These are phyloP conservation scores for Drosophila sp. DNA, from an alignment of 1,140 invertebrate species.

Conservation along the genomic window DNA sequence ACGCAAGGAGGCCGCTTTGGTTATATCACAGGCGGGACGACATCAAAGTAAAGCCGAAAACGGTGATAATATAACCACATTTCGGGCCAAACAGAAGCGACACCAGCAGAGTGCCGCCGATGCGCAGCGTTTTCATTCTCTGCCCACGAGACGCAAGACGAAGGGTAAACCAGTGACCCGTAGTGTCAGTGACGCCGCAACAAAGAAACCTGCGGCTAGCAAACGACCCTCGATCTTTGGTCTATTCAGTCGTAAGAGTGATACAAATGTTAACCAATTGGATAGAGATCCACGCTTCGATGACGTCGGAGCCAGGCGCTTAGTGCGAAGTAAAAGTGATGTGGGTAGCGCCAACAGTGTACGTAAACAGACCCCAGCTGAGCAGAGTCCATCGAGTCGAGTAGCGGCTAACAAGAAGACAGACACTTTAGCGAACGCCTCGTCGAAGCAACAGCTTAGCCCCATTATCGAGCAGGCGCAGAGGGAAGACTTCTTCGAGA, in stretches of 20 bases:
- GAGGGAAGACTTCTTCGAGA: constrained; percentile 87
- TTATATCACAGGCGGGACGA: constrained; percentile 76
- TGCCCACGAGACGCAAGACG: constrained; percentile 71
- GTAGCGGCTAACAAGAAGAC: constrained; percentile 18
- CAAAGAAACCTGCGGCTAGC: constrained; percentile 69
- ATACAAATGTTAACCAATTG: constrained; percentile 66
- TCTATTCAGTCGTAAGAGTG: constrained; percentile 84
- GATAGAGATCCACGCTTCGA: constrained; percentile 72
- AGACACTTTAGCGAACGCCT: constrained; percentile 50
- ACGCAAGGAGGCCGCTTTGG: constrained; percentile 79
- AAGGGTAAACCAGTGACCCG: constrained; percentile 75
- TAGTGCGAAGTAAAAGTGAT: constrained; percentile 87
- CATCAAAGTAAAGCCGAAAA: constrained; percentile 81
- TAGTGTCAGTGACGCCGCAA: constrained; percentile 84
- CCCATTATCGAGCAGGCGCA: constrained; percentile 89
- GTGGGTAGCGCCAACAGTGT: constrained; percentile 83
- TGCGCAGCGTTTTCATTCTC: constrained; percentile 71
- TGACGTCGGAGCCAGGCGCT: constrained; percentile 70
- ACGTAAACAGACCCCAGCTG: constrained; percentile 28
- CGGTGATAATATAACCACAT: constrained; percentile 75
- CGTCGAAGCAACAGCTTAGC: constrained; percentile 86
- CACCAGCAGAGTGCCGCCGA: constrained; percentile 30
- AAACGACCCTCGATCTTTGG: constrained; percentile 85
- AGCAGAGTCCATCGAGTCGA: constrained; percentile 5
- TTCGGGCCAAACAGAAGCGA: constrained; percentile 76